Base-by-base conservation (phyloP, 2,113 vertebrate genomes). In the Vireo altiloquus region DNA sequence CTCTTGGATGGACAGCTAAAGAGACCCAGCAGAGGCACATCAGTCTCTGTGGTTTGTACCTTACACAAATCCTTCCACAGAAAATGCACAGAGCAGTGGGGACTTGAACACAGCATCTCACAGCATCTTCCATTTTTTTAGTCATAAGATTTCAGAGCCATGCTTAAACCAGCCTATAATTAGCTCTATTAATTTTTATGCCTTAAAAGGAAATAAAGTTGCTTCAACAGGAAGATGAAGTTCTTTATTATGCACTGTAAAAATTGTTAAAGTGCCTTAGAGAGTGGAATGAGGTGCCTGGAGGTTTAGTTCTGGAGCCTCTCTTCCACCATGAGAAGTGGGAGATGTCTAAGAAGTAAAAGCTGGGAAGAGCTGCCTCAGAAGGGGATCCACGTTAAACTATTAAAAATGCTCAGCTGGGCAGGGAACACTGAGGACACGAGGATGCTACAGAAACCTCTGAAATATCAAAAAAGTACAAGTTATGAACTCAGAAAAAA, bases 131-230 rank as follows among this genome's bases (percentile, higher is more conserved):
- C 31, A 13, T 21, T 69, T 39, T 57, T 76, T 77, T 15, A 64
- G 22, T 49, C 23, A 20, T 61, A 57, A 69, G 63, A 10, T 57
- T 76, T 72, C 66, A 65, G 11, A 85, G 49, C 13, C n/a, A 7
- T 46, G 15, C 42, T 90, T 90, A 83, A 93, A 82, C 4, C 23
- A 54, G 15, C n/a, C 59, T 33, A 2, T 80, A 76, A 88, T 90
- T 76, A 80, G 59, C 68, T 88, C 76, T 65, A 15, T 96, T 82
- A 82, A 88, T 61, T 85, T 93, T 93, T 92, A 66, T 66, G 39
- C 27, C 23, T 80, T 57, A 53, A 90, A 63, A 30, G 37, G 57
- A 79, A 82, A 44, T 61, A 28, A 76, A 79, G 65, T 60, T 3
- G 0, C 30, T 90, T 69, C 46, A 35, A 28, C 4, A 24, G 68